These are phyloP conservation scores for Hedya salicella DNA, from an alignment of 2,888 invertebrate species.

Conservation along the genomic window DNA sequence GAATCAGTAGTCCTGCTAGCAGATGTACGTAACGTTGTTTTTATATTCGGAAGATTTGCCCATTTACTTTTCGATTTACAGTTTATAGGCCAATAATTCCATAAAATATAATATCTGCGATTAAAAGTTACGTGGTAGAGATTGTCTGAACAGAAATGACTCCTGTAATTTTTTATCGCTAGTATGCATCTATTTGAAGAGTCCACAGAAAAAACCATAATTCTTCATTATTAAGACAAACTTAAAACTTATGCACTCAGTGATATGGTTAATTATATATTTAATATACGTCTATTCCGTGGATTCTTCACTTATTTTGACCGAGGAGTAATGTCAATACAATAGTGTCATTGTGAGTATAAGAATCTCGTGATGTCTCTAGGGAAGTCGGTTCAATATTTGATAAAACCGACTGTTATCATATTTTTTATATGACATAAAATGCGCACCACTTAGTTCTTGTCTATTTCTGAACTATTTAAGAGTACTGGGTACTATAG, in stretches of 20 bases:
- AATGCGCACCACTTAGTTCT: neutral
- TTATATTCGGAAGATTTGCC: constrained; percentile 34
- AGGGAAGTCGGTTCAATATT: neutral
- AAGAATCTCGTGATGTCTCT: neutral
- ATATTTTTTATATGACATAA: neutral
- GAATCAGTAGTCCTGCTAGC: constrained; percentile 67
- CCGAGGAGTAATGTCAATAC: too few relatives aligned
- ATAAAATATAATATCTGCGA: constrained; percentile 9
- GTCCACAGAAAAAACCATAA: neutral
- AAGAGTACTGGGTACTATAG: too few relatives aligned
- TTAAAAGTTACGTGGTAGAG: constrained; percentile 18
- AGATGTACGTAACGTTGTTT: constrained; percentile 48
- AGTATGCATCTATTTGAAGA: neutral
- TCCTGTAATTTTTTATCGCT: neutral
- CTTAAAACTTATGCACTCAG: neutral
- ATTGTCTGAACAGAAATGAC: constrained; percentile 24
- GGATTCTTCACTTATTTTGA: neutral
- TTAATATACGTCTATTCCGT: neutral
- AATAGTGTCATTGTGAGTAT: neutral
- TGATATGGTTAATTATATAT: neutral
- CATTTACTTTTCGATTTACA: constrained; percentile 8
- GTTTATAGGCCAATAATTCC: constrained; percentile 12
- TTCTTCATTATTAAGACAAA: neutral
- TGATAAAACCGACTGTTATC: neutral
- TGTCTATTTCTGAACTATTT: neutral